These are phyloP conservation scores for Spea multiplicata DNA, from an alignment of 2,113 vertebrate species.

Conservation along the genomic window DNA sequence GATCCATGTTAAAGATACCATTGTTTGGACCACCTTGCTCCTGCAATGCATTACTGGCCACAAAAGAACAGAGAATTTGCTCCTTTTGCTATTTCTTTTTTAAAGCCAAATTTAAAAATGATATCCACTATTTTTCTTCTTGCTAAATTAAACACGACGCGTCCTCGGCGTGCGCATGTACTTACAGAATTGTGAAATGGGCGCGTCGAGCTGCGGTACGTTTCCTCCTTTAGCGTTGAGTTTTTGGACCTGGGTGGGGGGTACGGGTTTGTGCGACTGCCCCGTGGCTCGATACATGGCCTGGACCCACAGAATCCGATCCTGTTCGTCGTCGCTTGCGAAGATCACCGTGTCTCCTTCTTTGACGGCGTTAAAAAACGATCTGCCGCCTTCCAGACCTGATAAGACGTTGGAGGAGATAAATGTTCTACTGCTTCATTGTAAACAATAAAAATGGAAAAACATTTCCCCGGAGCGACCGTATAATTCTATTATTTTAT, in stretches of 20 bases:
- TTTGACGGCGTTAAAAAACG: conserved; percentile 98
- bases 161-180: conserved; percentile 59
- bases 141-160: conserved; percentile 22
- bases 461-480: too few relatives aligned
- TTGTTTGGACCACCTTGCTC: too few relatives aligned
- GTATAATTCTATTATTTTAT: too few relatives aligned
- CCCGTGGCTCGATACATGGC: conserved; percentile 98
- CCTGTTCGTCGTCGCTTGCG: conserved; percentile 96
- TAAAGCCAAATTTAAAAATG: neutral
- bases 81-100: too few relatives aligned
- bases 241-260: conserved; percentile 97
- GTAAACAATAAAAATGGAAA: too few relatives aligned
- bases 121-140: neutral
- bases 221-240: conserved; percentile 92
- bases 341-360: conserved; percentile 98
- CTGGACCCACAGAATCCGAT: conserved; percentile 97
- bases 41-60: conserved; percentile 25
- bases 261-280: conserved; percentile 96
- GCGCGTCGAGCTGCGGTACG: conserved; percentile 90
- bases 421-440: neutral
- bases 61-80: neutral
- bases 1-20: too few relatives aligned
- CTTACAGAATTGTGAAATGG: conserved; percentile 99
- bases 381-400: conserved; percentile 93
- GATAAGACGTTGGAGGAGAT: conserved; percentile 32